Percentiles rank a stretch among this genome's conserved stretches.
Evolutionary conservation across 2,888 invertebrate species (phyloP).

Genomic region (Heteropelma amictum): DNA sequence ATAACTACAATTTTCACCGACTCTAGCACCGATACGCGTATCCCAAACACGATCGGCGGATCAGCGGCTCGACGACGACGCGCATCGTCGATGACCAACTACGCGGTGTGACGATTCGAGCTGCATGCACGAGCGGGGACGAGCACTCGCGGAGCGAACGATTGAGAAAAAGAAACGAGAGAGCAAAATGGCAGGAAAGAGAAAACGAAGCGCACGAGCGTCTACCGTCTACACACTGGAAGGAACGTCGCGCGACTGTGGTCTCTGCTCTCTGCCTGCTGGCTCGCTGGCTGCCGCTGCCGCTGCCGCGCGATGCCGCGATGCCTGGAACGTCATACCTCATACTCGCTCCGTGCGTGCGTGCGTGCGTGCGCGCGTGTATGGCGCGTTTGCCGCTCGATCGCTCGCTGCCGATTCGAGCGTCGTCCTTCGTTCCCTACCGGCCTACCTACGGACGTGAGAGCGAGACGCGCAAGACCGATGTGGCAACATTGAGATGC

Average conservation of each 20-base stretch:
- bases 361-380: too few relatives aligned
- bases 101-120: too few relatives aligned
- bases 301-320: conserved; percentile 42
- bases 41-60: too few relatives aligned
- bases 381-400: conserved; percentile 13
- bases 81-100: too few relatives aligned
- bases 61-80: too few relatives aligned
- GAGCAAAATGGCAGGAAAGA: background rate
- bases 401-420: conserved; percentile 27
- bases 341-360: too few relatives aligned
- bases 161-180: background rate
- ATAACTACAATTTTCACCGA: too few relatives aligned
- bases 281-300: too few relatives aligned
- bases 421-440: conserved; percentile 1
- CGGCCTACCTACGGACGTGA: too few relatives aligned
- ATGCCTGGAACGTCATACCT: conserved; percentile 21
- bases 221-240: conserved; percentile 52
- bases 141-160: background rate
- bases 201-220: background rate
- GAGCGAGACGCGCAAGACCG: background rate
- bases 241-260: conserved; percentile 58
- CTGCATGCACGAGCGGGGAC: too few relatives aligned
- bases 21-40: too few relatives aligned
- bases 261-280: too few relatives aligned
- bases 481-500: conserved; percentile 48